Percentiles rank a stretch among this genome's conserved stretches.
Evolutionary conservation across 2,888 invertebrate species (phyloP).

Genomic region (Chrysodeixis includens): DNA sequence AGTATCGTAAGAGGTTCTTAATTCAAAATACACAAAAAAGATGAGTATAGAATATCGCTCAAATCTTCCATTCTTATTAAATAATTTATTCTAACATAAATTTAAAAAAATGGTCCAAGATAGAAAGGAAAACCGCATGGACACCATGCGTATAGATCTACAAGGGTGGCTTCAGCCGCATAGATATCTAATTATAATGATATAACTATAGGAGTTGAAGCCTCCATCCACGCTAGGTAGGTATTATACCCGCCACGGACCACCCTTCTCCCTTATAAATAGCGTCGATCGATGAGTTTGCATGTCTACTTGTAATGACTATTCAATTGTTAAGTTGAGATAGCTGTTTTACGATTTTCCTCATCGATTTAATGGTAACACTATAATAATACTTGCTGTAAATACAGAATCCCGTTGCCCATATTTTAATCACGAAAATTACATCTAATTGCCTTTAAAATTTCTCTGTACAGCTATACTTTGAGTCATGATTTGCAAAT

Average conservation of each 20-base stretch:
- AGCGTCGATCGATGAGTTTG: neutral
- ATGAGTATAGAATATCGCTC: no score
- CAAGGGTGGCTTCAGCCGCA: neutral
- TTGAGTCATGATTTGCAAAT: neutral
- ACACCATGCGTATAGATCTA: neutral
- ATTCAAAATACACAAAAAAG: no score
- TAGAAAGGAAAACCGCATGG: neutral
- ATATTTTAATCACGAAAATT: neutral
- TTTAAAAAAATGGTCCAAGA: no score
- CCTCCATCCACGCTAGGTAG: constrained; percentile 4
- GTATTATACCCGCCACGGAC: constrained; percentile 1
- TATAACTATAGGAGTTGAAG: neutral
- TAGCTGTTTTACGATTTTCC: neutral
- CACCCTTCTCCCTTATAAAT: neutral
- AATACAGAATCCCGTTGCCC: neutral
- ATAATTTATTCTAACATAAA: no score
- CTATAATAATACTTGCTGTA: neutral
- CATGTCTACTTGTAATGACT: neutral
- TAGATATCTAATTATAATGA: neutral
- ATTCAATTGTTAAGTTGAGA: neutral
- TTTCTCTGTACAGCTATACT: neutral
- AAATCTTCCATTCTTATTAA: no score
- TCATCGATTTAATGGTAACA: neutral
- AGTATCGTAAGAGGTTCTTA: no score
- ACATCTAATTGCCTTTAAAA: neutral